Evolutionary conservation across 1,140 invertebrate genomes (phyloP).

Genomic region (Drosophila neocordata): DNA sequence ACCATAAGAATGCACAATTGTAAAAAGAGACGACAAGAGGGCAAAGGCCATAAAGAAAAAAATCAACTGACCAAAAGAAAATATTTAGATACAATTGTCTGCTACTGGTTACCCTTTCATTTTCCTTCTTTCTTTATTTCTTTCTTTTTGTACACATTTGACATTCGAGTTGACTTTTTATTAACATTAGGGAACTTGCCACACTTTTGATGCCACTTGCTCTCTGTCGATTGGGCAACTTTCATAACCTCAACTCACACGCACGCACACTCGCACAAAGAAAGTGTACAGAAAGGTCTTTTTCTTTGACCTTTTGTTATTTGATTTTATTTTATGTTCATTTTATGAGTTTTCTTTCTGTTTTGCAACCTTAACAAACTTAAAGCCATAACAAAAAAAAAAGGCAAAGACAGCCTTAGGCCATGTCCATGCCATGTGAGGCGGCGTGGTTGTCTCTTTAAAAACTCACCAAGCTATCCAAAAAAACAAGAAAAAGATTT

Average conservation of each 20-base stretch:
- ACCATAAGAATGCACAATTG: slow-evolving; percentile 4
- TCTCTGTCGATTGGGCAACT: background rate
- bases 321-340: slow-evolving; percentile 35
- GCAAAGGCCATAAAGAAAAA: background rate
- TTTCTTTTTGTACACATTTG: background rate
- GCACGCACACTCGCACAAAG: background rate
- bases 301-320: slow-evolving; percentile 19
- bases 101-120: background rate
- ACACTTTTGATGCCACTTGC: background rate
- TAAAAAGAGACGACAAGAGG: slow-evolving; percentile 12
- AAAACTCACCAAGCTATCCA: background rate
- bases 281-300: slow-evolving; percentile 34
- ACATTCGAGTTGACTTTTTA: slow-evolving; percentile 2
- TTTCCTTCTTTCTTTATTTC: too few species aligned
- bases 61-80: slow-evolving; percentile 11
- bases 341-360: slow-evolving; percentile 38
- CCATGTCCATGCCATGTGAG: background rate
- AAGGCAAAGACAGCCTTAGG: background rate
- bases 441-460: background rate
- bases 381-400: slow-evolving; percentile 20
- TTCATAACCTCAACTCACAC: background rate
- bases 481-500: background rate
- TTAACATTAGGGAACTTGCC: background rate
- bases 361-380: slow-evolving; percentile 38
- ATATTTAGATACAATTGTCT: slow-evolving; percentile 10